These are phyloP conservation scores for Karalla daura DNA, from an alignment of 2,797 vertebrate species.

Conservation along the genomic window DNA sequence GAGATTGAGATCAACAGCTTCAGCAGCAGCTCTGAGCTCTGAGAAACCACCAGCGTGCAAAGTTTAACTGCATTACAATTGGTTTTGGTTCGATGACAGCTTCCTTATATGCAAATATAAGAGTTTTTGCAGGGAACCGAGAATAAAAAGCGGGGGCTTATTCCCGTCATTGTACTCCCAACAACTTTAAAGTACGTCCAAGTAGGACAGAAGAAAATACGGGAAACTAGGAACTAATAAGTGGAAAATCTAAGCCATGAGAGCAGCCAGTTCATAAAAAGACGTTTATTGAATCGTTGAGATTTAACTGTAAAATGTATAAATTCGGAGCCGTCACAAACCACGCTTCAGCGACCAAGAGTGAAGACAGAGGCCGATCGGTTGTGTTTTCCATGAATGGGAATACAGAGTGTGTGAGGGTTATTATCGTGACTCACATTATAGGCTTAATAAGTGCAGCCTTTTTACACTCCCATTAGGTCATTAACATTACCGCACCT, in stretches of 20 bases:
- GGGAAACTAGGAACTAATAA: conserved; percentile 16
- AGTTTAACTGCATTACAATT: background rate
- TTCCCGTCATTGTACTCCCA: background rate
- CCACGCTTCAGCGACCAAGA: background rate
- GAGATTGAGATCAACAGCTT: conserved; percentile 26
- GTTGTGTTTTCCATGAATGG: conserved; percentile 15
- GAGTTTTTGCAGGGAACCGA: background rate
- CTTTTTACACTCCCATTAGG: conserved; percentile 46
- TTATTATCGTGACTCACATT: conserved; percentile 23
- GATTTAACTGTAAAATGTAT: conserved; percentile 7
- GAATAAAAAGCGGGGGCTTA: background rate
- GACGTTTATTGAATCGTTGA: conserved; percentile 3
- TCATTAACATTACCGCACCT: conserved; percentile 47
- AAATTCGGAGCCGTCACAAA: background rate
- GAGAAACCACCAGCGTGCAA: background rate
- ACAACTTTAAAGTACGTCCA: background rate
- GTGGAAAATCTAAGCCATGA: conserved; percentile 18
- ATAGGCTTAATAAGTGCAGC: conserved; percentile 20
- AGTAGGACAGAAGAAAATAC: background rate
- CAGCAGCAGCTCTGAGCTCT: background rate
- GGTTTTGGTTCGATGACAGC: background rate
- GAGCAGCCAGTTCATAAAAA: conserved; percentile 12
- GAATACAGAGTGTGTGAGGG: background rate
- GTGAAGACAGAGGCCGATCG: conserved; percentile 7
- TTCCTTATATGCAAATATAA: background rate